Conservation (phyloP, 2,888 invertebrate species). For the Drosophila planitibia region DNA sequence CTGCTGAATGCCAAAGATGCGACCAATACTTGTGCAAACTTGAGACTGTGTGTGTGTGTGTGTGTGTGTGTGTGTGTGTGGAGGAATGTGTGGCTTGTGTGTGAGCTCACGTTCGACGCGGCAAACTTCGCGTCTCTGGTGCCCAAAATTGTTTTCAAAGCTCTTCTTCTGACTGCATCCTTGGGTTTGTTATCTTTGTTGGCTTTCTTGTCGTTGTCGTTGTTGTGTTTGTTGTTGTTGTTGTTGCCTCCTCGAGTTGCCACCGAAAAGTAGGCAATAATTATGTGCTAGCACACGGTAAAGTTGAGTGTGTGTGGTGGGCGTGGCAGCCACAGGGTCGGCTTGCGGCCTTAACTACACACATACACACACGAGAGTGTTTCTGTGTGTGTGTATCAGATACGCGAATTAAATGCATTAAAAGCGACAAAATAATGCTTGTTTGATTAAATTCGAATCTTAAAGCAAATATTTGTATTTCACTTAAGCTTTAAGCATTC, state of each 20-base stretch:
- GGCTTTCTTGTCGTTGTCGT: neutral
- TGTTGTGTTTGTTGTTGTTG: neutral
- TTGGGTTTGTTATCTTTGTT: constrained; percentile 16
- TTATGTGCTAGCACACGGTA: constrained; percentile 58
- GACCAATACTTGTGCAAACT: constrained; percentile 33
- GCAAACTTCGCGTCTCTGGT: constrained; percentile 54
- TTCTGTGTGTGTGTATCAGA: neutral
- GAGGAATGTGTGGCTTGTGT: constrained; percentile 4
- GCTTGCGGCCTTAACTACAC: constrained; percentile 4
- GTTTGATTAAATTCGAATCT: neutral
- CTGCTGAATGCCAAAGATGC: constrained; percentile 30
- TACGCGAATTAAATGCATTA: constrained; percentile 15
- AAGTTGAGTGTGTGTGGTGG: neutral
- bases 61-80: constrained; percentile 1
- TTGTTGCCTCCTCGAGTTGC: constrained; percentile 19
- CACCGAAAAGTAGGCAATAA: constrained; percentile 68
- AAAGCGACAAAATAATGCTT: neutral
- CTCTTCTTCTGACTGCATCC: constrained; percentile 41
- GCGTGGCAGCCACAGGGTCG: constrained; percentile 13
- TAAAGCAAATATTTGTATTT: neutral
- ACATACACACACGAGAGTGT: neutral
- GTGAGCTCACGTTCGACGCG: constrained; percentile 35
- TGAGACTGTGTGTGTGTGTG: constrained; percentile 1
- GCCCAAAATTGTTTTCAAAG: constrained; percentile 70
- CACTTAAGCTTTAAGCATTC: neutral